Conservation (phyloP, 1,140 invertebrate genomes). For the Heliothis virescens region DNA sequence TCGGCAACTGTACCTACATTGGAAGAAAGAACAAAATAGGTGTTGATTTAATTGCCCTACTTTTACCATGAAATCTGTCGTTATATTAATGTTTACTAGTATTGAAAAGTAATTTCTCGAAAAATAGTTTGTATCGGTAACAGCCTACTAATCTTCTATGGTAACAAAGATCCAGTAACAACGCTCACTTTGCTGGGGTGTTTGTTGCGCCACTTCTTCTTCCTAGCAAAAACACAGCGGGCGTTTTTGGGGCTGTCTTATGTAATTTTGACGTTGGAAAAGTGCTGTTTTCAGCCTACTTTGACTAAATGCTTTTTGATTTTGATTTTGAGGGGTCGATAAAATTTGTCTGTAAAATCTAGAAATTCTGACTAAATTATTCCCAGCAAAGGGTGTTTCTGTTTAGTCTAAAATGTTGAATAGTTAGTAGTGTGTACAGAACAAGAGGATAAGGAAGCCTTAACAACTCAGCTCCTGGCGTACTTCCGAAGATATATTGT, state of each 20-base stretch:
- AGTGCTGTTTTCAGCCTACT: no score
- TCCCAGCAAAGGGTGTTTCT: neutral
- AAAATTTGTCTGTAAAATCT: neutral
- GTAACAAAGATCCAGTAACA: no score
- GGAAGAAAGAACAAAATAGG: constrained; percentile 6
- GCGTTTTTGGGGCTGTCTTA: no score
- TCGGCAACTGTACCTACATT: neutral
- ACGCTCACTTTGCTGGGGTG: no score
- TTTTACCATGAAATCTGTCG: constrained; percentile 6
- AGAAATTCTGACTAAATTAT: neutral
- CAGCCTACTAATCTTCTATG: no score
- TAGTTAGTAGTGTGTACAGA: neutral
- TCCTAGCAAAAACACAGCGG: no score
- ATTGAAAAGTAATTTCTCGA: constrained; percentile 5
- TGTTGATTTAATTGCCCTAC: constrained; percentile 14
- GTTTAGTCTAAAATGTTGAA: neutral
- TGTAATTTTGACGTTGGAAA: no score
- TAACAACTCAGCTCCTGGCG: neutral
- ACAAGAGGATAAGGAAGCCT: neutral
- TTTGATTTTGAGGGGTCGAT: neutral
- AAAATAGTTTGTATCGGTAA: constrained; percentile 2
- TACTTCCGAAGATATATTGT: neutral
- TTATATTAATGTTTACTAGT: constrained; percentile 3
- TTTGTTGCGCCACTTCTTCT: no score
- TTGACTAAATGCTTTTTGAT: no score